Conservation (phyloP, 2,797 vertebrate genomes). For the Crenuchus spilurus region DNA sequence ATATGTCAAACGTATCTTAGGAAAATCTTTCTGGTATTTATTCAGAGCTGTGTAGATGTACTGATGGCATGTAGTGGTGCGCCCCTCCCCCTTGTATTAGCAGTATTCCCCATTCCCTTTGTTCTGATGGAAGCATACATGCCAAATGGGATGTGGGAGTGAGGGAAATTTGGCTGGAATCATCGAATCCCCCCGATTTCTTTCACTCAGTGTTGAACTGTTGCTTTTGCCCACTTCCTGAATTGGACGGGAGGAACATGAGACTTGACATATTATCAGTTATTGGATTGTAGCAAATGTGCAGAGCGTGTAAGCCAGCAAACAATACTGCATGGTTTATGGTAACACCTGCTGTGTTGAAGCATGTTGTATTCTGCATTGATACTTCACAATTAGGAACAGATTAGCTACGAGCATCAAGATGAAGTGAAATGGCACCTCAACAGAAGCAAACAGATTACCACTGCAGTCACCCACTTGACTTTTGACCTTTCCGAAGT, state of each 20-base stretch:
- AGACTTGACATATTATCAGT: not conserved
- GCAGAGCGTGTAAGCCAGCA: not conserved
- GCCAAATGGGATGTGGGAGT: not conserved
- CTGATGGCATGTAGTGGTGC: not conserved
- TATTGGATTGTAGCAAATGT: not conserved
- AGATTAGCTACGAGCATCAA: not conserved
- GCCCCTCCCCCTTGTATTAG: not conserved
- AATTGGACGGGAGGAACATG: not conserved
- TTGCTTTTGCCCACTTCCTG: not conserved
- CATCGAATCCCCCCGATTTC: conserved; percentile 1
- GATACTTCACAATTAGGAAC: not conserved
- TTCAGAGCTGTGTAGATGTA: not conserved
- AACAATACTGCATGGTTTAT: not conserved
- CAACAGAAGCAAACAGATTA: no score
- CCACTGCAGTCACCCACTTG: not conserved
- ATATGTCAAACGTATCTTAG: not conserved
- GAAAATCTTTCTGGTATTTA: not conserved
- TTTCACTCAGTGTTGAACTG: not conserved
- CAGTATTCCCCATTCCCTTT: conserved; percentile 6
- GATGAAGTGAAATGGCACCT: not conserved
- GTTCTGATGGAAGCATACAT: conserved; percentile 8
- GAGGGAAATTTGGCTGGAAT: not conserved
- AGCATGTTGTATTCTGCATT: not conserved
- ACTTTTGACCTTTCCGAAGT: no score
- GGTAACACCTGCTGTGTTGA: not conserved